Evolutionary conservation across 2,888 invertebrate species (phyloP).

Genomic region (Pantelozetes paolii): DNA sequence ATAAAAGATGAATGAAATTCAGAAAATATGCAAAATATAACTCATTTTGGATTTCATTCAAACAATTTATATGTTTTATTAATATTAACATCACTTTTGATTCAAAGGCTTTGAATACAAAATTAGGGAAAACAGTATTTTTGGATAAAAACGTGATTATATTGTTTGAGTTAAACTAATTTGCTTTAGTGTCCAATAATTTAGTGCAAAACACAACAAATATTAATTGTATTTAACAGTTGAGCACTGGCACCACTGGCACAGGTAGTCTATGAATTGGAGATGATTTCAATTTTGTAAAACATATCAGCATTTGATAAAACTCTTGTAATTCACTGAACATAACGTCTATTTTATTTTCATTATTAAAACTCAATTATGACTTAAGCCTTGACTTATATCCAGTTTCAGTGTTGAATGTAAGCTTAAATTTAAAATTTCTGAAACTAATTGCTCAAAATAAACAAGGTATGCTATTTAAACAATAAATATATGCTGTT

Average conservation of each 20-base stretch:
- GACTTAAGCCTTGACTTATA: too few relatives aligned
- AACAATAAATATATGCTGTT: too few relatives aligned
- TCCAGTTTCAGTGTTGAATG: too few relatives aligned
- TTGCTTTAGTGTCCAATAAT: constrained; percentile 11
- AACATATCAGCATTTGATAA: not conserved
- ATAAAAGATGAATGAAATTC: too few relatives aligned
- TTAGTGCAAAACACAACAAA: not conserved
- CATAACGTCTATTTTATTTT: too few relatives aligned
- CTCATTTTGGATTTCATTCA: not conserved
- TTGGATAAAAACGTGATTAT: constrained; percentile 11
- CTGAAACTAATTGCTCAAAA: not conserved
- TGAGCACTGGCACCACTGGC: not conserved
- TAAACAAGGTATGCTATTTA: not conserved
- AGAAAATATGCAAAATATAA: not conserved
- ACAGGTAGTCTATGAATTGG: too few relatives aligned
- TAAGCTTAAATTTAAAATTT: too few relatives aligned
- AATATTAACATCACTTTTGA: not conserved
- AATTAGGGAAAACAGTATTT: constrained; percentile 11
- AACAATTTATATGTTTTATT: constrained; percentile 2
- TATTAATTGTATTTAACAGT: not conserved
- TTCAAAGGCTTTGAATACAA: constrained; percentile 4
- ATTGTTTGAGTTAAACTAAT: not conserved
- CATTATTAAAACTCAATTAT: too few relatives aligned
- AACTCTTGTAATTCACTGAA: too few relatives aligned
- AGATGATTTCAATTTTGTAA: too few relatives aligned